Conservation (phyloP, 2,888 invertebrate species). For the Quadroppia sp. region DNA sequence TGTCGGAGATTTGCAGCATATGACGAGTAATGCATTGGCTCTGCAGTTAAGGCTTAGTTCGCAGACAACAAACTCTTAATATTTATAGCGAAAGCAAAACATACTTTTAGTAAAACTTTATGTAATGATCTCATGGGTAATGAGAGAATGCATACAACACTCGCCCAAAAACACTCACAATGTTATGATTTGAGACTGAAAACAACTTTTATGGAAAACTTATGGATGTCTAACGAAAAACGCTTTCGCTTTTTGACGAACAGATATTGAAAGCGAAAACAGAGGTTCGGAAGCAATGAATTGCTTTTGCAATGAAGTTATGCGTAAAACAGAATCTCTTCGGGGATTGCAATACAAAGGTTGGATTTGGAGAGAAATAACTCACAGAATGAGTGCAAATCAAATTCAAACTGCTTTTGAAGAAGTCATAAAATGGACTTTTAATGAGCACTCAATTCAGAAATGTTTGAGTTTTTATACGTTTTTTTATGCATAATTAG, state of each 20-base stretch:
- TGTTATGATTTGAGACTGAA: background rate
- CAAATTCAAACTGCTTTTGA: constrained; percentile 1
- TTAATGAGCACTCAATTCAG: constrained; percentile 5
- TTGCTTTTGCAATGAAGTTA: constrained; percentile 8
- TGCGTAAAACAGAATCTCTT: constrained; percentile 20
- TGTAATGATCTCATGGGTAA: constrained; percentile 28
- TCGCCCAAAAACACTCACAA: constrained; percentile 3
- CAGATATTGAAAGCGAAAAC: constrained; percentile 5
- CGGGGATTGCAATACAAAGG: background rate
- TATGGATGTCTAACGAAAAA: background rate
- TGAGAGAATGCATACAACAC: constrained; percentile 13
- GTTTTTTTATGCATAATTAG: background rate
- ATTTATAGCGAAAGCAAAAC: constrained; percentile 19
- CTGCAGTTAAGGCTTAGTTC: background rate
- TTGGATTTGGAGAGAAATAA: background rate
- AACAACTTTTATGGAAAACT: background rate
- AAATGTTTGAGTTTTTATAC: background rate
- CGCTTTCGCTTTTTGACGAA: background rate
- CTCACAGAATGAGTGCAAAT: background rate
- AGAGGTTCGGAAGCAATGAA: constrained; percentile 6
- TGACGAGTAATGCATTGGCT: background rate
- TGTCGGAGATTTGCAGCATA: background rate
- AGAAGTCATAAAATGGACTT: constrained; percentile 7
- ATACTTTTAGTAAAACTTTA: constrained; percentile 28
- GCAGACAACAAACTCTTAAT: constrained; percentile 18